A percentile compares a stretch with the other conserved stretches of the same genome.
Conservation (phyloP, 1,140 invertebrate genomes). For the Heliothis subflexa region DNA sequence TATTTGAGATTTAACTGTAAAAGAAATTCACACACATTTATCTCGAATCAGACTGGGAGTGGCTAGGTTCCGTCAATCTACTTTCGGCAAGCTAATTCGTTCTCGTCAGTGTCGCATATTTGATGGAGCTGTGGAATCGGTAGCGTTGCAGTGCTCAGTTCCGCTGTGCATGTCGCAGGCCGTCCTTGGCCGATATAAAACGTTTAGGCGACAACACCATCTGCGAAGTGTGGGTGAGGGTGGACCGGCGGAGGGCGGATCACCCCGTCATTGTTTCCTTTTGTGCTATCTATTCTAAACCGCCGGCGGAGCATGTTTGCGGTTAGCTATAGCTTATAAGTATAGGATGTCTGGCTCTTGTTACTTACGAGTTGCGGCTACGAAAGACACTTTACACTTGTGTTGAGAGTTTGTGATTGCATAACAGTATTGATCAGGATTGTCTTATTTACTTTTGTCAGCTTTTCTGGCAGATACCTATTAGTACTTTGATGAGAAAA, state of each 20-base stretch:
- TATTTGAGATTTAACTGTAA: no score
- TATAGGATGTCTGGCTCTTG: constrained; percentile 19
- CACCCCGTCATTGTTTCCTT: constrained; percentile 68
- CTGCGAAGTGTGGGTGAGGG: constrained; percentile 38
- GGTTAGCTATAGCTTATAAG: constrained; percentile 29
- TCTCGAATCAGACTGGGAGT: constrained; percentile 25
- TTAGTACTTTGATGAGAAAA: no score
- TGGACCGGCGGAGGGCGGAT: constrained; percentile 57
- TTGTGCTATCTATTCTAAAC: constrained; percentile 62
- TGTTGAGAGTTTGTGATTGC: background rate
- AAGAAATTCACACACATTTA: no score
- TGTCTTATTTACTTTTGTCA: no score
- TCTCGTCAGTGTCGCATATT: constrained; percentile 43
- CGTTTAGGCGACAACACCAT: constrained; percentile 65
- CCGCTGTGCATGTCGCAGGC: constrained; percentile 53
- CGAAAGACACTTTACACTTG: constrained; percentile 10
- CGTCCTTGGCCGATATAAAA: constrained; percentile 80
- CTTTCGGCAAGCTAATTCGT: constrained; percentile 36
- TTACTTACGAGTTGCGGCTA: background rate
- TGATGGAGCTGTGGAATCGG: constrained; percentile 35
- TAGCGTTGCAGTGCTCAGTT: constrained; percentile 40
- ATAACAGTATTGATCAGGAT: constrained; percentile 3
- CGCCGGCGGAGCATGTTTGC: constrained; percentile 40
- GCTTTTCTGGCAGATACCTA: no score
- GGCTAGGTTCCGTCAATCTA: constrained; percentile 19